A percentile compares a stretch with the other conserved stretches of the same genome.
phyloP scores from a whole-genome alignment of 2,888 invertebrate genomes.

The Drosophila prostipennis region DNA sequence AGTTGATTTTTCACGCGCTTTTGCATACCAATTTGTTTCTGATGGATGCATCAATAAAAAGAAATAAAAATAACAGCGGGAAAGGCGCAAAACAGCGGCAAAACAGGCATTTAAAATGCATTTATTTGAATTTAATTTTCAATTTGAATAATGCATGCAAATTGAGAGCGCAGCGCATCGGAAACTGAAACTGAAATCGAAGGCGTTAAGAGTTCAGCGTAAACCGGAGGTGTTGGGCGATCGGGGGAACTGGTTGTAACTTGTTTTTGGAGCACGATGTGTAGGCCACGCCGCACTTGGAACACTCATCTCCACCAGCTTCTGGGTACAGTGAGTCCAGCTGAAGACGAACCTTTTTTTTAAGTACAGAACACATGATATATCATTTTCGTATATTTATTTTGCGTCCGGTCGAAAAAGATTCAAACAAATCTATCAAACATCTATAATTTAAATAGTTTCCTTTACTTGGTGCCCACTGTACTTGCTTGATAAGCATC shows the following conservation, averaged over 20 bases:
- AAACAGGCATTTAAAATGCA: conserved; percentile 62
- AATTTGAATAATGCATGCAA: conserved; percentile 69
- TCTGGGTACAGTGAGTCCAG: not conserved
- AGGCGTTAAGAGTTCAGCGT: conserved; percentile 12
- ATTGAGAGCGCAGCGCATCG: conserved; percentile 40
- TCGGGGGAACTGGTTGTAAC: conserved; percentile 21
- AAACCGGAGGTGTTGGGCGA: conserved; percentile 6
- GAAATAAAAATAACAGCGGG: not conserved
- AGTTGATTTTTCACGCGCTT: conserved; percentile 75
- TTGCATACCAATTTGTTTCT: conserved; percentile 70
- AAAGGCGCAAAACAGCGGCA: conserved; percentile 9
- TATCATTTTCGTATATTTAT: no score
- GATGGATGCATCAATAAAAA: conserved; percentile 23
- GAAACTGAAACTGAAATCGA: conserved; percentile 12
- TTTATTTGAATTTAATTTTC: conserved; percentile 67
- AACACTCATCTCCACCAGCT: conserved; percentile 17
- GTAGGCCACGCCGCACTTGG: conserved; percentile 27
- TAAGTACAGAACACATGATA: no score
- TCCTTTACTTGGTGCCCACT: not conserved
- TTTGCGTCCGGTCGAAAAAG: no score
- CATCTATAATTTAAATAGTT: no score
- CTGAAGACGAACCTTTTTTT: not conserved
- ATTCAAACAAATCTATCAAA: no score
- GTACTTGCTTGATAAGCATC: conserved; percentile 38
- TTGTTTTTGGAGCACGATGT: conserved; percentile 28